Evolutionary conservation across 2,113 vertebrate species (phyloP).

Genomic region (Elgaria multicarinata): DNA sequence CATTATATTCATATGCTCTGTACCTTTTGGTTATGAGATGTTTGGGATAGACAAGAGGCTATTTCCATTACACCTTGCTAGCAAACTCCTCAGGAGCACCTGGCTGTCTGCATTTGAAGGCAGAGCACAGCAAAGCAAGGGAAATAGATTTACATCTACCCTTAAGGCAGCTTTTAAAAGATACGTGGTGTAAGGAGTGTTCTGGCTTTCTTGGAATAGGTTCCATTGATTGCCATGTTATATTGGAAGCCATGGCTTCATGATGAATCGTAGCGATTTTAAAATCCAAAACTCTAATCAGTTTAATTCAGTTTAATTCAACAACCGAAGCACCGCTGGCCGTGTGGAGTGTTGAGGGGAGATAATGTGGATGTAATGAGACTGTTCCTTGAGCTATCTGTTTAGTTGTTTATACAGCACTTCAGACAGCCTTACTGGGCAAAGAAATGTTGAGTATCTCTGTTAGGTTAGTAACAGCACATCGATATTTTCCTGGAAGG

Average conservation of each 20-base stretch:
- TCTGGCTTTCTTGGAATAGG: neutral
- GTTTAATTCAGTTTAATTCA: neutral
- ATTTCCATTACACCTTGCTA: neutral
- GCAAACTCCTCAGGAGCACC: neutral
- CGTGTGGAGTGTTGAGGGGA: neutral
- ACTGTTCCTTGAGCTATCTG: neutral
- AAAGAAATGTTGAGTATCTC: conserved; percentile 5
- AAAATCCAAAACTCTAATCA: neutral
- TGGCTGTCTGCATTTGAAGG: neutral
- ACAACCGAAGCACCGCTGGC: neutral
- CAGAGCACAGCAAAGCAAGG: neutral
- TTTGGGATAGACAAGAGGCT: neutral
- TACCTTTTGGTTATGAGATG: neutral
- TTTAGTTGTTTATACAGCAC: accelerated
- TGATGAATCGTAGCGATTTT: neutral
- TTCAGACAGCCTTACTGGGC: neutral
- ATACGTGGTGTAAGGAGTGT: neutral
- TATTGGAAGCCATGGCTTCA: neutral
- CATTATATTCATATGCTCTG: neutral
- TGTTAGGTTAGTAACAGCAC: neutral
- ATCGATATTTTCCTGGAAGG: conserved; percentile 1
- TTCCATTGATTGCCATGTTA: neutral
- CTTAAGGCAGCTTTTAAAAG: neutral
- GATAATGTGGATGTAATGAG: neutral
- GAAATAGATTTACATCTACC: neutral